Evolutionary conservation across 2,888 invertebrate genomes (phyloP).

Genomic region (Xanthorhoe designata): DNA sequence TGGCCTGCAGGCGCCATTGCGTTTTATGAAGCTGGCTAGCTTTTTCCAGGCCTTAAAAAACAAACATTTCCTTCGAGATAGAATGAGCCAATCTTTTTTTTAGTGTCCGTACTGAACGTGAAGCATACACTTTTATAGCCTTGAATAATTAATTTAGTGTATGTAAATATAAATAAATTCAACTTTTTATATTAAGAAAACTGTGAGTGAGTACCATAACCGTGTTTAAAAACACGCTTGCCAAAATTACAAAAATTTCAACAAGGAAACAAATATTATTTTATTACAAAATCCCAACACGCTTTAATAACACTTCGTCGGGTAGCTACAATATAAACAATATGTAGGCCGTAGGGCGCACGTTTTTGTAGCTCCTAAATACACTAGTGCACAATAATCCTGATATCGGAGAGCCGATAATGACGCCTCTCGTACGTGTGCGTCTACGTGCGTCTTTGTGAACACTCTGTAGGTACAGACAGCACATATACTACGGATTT

Average conservation of each 20-base stretch:
- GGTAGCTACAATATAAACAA: constrained; percentile 16
- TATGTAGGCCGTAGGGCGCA: constrained; percentile 27
- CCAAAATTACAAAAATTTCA: background rate
- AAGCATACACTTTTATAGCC: background rate
- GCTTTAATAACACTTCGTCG: background rate
- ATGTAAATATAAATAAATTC: background rate
- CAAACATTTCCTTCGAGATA: background rate
- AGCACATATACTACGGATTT: constrained; percentile 16
- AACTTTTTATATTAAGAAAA: too few species aligned
- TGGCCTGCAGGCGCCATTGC: constrained; percentile 19
- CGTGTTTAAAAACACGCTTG: too few species aligned
- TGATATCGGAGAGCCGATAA: constrained; percentile 63
- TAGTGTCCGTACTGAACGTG: background rate
- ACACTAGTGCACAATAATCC: constrained; percentile 62
- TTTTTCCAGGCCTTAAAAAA: constrained; percentile 4
- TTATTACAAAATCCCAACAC: constrained; percentile 24
- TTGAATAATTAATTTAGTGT: background rate
- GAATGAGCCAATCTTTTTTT: constrained; percentile 10
- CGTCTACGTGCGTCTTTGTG: constrained; percentile 68
- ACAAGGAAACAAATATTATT: background rate
- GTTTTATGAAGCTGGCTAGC: constrained; percentile 10
- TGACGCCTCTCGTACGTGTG: constrained; percentile 63
- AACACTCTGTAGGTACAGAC: constrained; percentile 46
- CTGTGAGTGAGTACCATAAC: too few species aligned
- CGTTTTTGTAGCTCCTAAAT: constrained; percentile 48